Percentiles rank a stretch among this genome's conserved stretches.
phyloP scores from a whole-genome alignment of 1,140 invertebrate species.

The Diabrotica virgifera region DNA sequence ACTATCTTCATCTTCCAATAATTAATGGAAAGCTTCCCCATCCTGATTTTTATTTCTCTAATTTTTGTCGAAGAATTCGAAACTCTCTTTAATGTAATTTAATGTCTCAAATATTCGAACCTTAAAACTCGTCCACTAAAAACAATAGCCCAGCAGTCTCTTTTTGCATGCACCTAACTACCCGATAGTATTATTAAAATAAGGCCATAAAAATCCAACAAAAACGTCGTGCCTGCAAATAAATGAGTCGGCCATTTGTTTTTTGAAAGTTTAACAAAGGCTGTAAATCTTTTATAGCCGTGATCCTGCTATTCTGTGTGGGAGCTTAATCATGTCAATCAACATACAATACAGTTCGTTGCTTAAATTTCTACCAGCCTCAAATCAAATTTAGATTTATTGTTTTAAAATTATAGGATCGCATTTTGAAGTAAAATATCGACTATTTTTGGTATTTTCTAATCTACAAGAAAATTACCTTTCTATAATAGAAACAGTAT shows the following conservation, averaged over 20 bases:
- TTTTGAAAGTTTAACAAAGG: constrained; percentile 9
- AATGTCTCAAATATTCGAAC: too few species aligned
- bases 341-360: constrained; percentile 19
- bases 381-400: constrained; percentile 16
- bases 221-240: not conserved
- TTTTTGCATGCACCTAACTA: not conserved
- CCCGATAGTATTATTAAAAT: not conserved
- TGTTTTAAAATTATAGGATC: not conserved
- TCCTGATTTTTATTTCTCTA: too few species aligned
- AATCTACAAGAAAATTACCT: too few species aligned
- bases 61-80: too few species aligned
- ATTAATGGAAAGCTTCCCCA: too few species aligned
- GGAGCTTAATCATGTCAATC: constrained; percentile 21
- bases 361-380: constrained; percentile 4
- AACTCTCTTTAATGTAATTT: too few species aligned
- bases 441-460: too few species aligned
- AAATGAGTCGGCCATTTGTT: not conserved
- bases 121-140: too few species aligned
- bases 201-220: not conserved
- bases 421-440: too few species aligned
- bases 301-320: constrained; percentile 12
- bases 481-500: too few species aligned
- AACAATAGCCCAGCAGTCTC: too few species aligned
- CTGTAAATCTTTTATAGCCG: constrained; percentile 14
- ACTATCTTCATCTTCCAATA: too few species aligned